Base-by-base conservation (phyloP, 2,888 invertebrate genomes). In the Hermodice carunculata region DNA sequence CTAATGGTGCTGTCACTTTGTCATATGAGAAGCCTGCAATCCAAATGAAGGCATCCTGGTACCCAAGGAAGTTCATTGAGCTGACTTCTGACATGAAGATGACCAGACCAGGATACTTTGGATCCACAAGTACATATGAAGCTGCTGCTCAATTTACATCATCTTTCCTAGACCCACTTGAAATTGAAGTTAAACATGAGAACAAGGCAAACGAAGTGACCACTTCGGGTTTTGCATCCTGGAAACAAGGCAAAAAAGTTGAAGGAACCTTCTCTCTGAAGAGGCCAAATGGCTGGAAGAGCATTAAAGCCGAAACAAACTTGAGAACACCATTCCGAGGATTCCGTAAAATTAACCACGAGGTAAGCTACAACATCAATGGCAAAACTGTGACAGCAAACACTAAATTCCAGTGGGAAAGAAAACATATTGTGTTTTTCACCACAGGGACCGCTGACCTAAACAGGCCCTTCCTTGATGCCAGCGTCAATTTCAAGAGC, bases 241-340 rank as follows among this genome's bases (percentile, higher is more conserved):
- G 78, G 78, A 71, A 64, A 19, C 67, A 70, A 14, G 58, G 69
- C 22, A 73, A 75, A 29, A 75, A 67, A 43, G 58, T 73, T 22
- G 66, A 52, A 11, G 66, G 54, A 11, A 64, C 62, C n/a, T 56
- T 71, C 29, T 54, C 43, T 52, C 28, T 64, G 28, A 57, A 62
- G 31, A 58, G 53, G 40, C 28, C 28, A n/a, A 53, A 40, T 28
- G 54, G 52, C n/a, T 64, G 54, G 46, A 46, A 43, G 2, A 60
- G 54, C n/a, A 46, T 53, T 29, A 53, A 70, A 31, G 32, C 42
- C 40, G 40, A 29, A 6, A 28, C 66, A 28, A 48, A 53, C n/a
- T 29, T 70, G 28, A 63, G 34, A n/a, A 72, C 72, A 29, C 72
- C 72, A 14, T 68, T 64, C 60, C 11, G 37, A 14, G 66, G 61